Evolutionary conservation across 2,113 vertebrate species (phyloP).

Genomic region (Strix aluco): DNA sequence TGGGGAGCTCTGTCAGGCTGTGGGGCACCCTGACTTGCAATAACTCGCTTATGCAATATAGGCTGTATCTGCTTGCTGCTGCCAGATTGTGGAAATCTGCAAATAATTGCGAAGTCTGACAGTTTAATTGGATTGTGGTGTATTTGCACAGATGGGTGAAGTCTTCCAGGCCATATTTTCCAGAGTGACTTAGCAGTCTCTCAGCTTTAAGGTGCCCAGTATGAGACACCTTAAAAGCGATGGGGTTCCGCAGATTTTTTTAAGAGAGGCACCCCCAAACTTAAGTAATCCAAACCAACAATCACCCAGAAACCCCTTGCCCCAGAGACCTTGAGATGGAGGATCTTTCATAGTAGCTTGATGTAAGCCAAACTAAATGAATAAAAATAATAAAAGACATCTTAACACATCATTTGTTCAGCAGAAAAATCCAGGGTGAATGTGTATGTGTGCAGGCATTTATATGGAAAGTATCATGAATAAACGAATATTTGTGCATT

Average conservation of each 20-base stretch:
- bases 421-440: background rate
- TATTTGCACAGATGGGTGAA: conserved; percentile 43
- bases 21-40: background rate
- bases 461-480: background rate
- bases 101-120: conserved; percentile 45
- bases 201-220: background rate
- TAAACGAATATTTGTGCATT: background rate
- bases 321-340: background rate
- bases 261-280: background rate
- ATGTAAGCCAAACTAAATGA: background rate
- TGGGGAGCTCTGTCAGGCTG: background rate
- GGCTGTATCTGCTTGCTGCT: background rate
- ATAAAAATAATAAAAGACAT: background rate
- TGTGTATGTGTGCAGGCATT: background rate
- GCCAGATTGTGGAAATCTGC: conserved; percentile 30
- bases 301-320: background rate
- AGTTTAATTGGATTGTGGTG: conserved; percentile 45
- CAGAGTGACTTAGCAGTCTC: background rate
- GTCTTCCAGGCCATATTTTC: conserved; percentile 42
- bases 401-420: background rate
- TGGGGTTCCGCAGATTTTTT: background rate
- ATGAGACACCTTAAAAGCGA: background rate
- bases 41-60: background rate
- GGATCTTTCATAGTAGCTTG: background rate
- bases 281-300: background rate